Base-by-base conservation (phyloP, 1,140 invertebrate species). In the Hesperophylax magnus region DNA sequence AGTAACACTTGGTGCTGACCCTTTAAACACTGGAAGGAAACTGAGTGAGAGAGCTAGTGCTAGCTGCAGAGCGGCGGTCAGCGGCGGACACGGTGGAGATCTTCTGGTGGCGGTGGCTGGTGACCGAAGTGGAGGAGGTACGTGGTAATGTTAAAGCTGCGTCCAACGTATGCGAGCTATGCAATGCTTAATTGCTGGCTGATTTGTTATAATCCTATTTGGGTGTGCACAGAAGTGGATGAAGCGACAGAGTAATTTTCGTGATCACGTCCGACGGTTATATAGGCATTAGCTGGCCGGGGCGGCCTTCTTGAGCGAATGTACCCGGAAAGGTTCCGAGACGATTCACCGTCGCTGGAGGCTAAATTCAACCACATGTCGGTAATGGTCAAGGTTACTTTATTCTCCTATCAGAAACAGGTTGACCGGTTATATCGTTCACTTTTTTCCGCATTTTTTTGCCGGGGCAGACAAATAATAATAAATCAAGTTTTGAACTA, bases 251-350 rank as follows among this genome's bases (percentile, higher is more conserved):
- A 82, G 79, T 82, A 82, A 78, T 79, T 82, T 82, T 74, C 20
- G 78, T 79, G 65, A 56, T 56, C 74, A 71, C 78, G 60, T 77
- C 61, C 78, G 60, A 60, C 74, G 71, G 81, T 82, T 82, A 77
- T 82, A 82, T 80, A 80, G 71, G 71, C 54, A 56, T 72, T 77
- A 75, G 54, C 27, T 75, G 34, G 54, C 60, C 18, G 72, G 22
- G 67, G 60, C 72, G 71, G 69, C 69, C 81, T 79, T 82, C 75
- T 67, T 27, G 63, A 52, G 81, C 81, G 81, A 82, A 77, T 58
- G 81, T 82, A 82, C 81, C 81, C 81, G 81, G 81, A 82, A 82
- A 82, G 78, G 65, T 67, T 58, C 39, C 39, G 61, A 77, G 75
- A 77, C 75, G 75, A 61, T 63, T 77, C 75, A 17, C 56, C 75